Evolutionary conservation across 2,888 invertebrate genomes (phyloP), one percentile per base, ranked within the genome.

Genomic region (Papilio demoleus): DNA sequence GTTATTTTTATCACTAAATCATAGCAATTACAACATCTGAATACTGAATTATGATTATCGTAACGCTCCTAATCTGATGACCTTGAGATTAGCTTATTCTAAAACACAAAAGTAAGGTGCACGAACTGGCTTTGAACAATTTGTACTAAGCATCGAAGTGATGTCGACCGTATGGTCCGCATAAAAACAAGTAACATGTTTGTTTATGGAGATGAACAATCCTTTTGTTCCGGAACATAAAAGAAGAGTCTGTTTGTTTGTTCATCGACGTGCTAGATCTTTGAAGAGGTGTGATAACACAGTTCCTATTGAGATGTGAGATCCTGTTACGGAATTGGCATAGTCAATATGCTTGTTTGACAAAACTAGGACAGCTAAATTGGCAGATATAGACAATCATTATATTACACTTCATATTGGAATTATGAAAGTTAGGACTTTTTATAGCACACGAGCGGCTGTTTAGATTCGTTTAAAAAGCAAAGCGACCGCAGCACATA

Each of bases 151-250:
- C 50, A 38, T 59, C 38, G 17, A 47, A 60, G 27, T 59, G 60
- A 70, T 60, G 40, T 50, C 45, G 40, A 68, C 59, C 65, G 65
- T 68, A 70, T 67, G 70, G 63, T 34, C 61, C 59, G 34, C 11
- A 56, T 60, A 47, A 72, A 72, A 74, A 74, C 73, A 70, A 70
- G 68, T 72, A 73, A 70, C 70, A 71, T 72, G 73, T 78, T 76
- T 79, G 74, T 77, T 78, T 79, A 75, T 68, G 50, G 71, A 67
- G 17, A 70, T 56, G 63, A 65, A 42, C 64, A 56, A 64, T 66
- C 65, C 47, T 69, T 65, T 62, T 62, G 69, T 70, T 72, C 70
- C 70, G 67, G 47, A 71, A 73, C 72, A 74, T 76, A 72, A 76
- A 74, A 76, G 74, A 71, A 61, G 68, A 64, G 64, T 66, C 22